Evolutionary conservation across 1,140 invertebrate genomes (phyloP), one percentile per base, ranked within the genome.

Genomic region (Epicauta chinensis): DNA sequence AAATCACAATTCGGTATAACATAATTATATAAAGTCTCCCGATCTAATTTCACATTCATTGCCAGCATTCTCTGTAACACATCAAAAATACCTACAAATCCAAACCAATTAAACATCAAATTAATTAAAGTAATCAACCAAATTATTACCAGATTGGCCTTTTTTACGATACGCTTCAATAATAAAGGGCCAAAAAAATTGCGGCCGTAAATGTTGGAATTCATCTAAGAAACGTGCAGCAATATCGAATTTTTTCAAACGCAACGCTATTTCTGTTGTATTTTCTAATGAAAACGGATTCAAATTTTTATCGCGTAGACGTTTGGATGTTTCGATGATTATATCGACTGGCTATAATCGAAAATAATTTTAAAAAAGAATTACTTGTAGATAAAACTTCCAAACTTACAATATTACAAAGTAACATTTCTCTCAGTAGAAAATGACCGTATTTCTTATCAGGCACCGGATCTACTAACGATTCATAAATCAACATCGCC

Each of bases 21-120:
- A 58, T 76, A 81, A n/a, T 70, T 46, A 40, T 71, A 53, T 13
- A 81, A 65, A 0, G 79, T 81, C 5, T 77, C 75, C 16, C 66
- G 64, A 58, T 81, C 77, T 0, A 74, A 62, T 31, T 68, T 65
- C 0, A 80, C 70, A 10, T 73, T 66, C 62, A 76, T 69, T 10
- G 67, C 34, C 2, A 70, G 43, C 75, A 80, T 80, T 41, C 67
- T 70, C 38, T 69, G 54, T 11, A 81, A 30, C 0, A 75, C 68
- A 15, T 73, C 60, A 78, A 74, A 51, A 81, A 67, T 35, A 75
- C 75, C 71, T 47, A 12, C n/a, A 62, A 58, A 58, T 23, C 41
- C 34, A n/a, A 10, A 34, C 12, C n/a, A 31, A 15, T 12, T 38
- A 16, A 9, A 15, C 11, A 38, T 4, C 7, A 37, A 39, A 14